Base-by-base conservation (phyloP, 1,140 invertebrate genomes). In the Bradynema listronoti region DNA sequence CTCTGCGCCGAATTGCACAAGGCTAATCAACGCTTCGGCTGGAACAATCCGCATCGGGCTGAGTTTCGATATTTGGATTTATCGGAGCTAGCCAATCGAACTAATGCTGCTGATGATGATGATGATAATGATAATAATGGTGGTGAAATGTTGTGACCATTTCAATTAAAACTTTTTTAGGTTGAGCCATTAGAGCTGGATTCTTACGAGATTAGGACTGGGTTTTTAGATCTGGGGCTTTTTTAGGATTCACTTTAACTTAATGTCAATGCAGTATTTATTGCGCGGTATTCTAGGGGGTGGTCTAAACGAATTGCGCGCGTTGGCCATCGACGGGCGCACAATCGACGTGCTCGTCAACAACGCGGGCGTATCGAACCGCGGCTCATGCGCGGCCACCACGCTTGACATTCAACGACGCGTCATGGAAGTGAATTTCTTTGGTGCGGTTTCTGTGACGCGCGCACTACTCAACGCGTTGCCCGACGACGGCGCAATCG, bases 401-500 rank as follows among this genome's bases (percentile, higher is more conserved):
- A 81, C 84, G 39, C 75, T 91, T 14, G 85, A 88, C 75, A 88
- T 95, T 25, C 86, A 93, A 80, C 82, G 86, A 46, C 86, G 87
- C 83, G 82, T 96, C 22, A 32, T 61, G 5, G 78, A 85, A 27
- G 85, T 92, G 1, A 96, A 96, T 81, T 95, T 91, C 80, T 91
- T 95, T 83, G 90, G 90, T 27, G 85, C 89, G 68, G 83, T 94
- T 57, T 87, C 86, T 41, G 79, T 95, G 5, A 90, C 89, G 2
- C 93, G 91, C 87, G 45, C 87, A 87, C 9, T 84, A 82, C 16
- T 94, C 94, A 90, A 80, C n/a, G 90, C 1, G 81, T 87, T 73
- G 80, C 83, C 62, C 82, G 84, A 69, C 32, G 82, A 80, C 72
- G 92, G 91, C 0, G 87, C 89, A 70, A 86, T 97, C 70, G 86